A percentile compares a stretch with the other conserved stretches of the same genome.
Evolutionary conservation across 2,888 invertebrate genomes (phyloP).

Genomic region (Ectropis crepuscularia): DNA sequence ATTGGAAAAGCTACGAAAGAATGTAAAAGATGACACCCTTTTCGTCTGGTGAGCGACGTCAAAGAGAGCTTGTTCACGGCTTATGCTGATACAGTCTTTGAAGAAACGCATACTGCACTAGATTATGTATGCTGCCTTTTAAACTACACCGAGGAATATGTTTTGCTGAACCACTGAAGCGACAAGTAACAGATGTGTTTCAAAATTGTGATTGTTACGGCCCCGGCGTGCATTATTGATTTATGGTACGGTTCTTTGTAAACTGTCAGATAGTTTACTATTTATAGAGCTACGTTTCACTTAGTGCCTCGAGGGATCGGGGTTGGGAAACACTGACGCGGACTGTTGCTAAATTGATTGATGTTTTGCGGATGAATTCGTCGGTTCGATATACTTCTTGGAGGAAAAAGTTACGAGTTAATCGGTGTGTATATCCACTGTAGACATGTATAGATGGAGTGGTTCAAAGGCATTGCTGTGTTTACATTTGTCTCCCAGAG

Average conservation of each 20-base stretch:
- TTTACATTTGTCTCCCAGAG: slow-evolving; percentile 75
- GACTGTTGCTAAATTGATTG: slow-evolving; percentile 40
- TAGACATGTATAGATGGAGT: slow-evolving; percentile 53
- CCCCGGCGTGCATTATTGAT: slow-evolving; percentile 43
- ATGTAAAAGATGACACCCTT: slow-evolving; percentile 65
- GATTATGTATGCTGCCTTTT: slow-evolving; percentile 62
- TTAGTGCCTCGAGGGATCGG: slow-evolving; percentile 39
- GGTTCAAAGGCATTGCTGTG: slow-evolving; percentile 74
- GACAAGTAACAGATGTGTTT: slow-evolving; percentile 40
- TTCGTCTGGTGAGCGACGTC: slow-evolving; percentile 56
- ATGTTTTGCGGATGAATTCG: slow-evolving; percentile 35
- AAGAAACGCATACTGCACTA: slow-evolving; percentile 60
- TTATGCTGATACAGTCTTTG: slow-evolving; percentile 70
- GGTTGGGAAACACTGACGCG: slow-evolving; percentile 34
- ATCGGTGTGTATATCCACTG: slow-evolving; percentile 26
- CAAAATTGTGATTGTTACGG: slow-evolving; percentile 40
- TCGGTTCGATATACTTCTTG: slow-evolving; percentile 38
- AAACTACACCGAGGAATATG: slow-evolving; percentile 53
- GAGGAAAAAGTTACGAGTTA: slow-evolving; percentile 33
- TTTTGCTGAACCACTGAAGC: slow-evolving; percentile 48
- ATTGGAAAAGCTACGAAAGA: slow-evolving; percentile 51
- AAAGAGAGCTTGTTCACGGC: slow-evolving; percentile 63
- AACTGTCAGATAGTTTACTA: slow-evolving; percentile 42
- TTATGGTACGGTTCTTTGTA: slow-evolving; percentile 39
- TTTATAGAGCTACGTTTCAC: slow-evolving; percentile 38